A percentile compares a stretch with the other conserved stretches of the same genome.
Conservation (phyloP, 2,113 vertebrate species). For the Dunckerocampus dactyliophorus region DNA sequence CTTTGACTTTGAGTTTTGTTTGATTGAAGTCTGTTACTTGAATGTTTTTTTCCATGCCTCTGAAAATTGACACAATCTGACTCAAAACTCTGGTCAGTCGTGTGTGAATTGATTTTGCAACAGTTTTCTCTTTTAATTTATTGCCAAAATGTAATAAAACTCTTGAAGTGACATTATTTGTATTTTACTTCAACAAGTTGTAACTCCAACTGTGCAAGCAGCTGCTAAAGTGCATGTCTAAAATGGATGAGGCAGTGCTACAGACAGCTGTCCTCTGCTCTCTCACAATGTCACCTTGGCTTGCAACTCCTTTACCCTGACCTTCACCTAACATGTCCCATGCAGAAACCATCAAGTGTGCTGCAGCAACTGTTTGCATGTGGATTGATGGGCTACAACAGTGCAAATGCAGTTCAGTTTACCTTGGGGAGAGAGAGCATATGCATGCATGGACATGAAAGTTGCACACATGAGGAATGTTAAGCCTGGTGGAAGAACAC, state of each 20-base stretch:
- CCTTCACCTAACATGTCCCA: conserved; percentile 13
- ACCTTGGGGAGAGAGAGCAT: conserved; percentile 24
- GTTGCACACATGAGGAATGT: conserved; percentile 16
- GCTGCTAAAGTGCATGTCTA: neutral
- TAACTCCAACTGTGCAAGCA: neutral
- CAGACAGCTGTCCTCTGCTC: conserved; percentile 10
- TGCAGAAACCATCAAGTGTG: conserved; percentile 31
- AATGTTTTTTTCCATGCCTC: conserved; percentile 30
- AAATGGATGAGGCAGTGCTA: conserved; percentile 11
- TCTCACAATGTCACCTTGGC: conserved; percentile 9
- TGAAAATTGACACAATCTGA: conserved; percentile 13
- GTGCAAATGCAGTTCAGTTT: conserved; percentile 46
- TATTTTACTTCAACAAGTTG: too few species aligned
- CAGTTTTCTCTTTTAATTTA: conserved; percentile 72
- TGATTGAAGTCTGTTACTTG: conserved; percentile 58
- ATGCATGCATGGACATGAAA: conserved; percentile 20
- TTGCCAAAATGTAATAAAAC: conserved; percentile 67
- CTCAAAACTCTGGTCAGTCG: conserved; percentile 12
- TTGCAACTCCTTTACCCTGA: conserved; percentile 5
- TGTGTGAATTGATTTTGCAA: conserved; percentile 60
- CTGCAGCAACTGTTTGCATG: conserved; percentile 11
- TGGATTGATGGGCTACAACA: conserved; percentile 33
- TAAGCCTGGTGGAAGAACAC: conserved; percentile 25
- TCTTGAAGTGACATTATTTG: neutral
- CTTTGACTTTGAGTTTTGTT: too few species aligned